phyloP scores from a whole-genome alignment of 2,797 vertebrate genomes.

The Chelmon rostratus region DNA sequence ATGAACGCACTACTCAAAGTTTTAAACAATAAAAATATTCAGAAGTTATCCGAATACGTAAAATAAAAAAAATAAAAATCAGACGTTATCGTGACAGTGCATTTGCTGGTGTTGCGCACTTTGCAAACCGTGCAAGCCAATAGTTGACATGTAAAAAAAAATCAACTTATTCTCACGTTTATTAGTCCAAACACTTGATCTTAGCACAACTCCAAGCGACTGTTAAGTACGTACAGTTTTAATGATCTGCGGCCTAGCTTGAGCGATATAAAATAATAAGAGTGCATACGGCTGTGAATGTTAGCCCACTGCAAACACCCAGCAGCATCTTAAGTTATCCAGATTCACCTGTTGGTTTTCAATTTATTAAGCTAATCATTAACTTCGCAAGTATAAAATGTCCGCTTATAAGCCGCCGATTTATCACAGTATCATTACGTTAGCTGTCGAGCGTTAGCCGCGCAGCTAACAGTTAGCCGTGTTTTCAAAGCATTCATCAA shows the following conservation, averaged over 20 bases:
- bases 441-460: slow-evolving; percentile 31
- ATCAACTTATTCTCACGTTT: rapidly evolving
- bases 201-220: rapidly evolving
- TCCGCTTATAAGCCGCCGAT: rapidly evolving
- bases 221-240: background rate
- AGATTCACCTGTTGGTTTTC: rapidly evolving
- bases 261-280: background rate
- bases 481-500: slow-evolving; percentile 34
- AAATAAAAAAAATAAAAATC: too few species aligned
- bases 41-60: too few species aligned
- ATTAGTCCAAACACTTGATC: rapidly evolving
- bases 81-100: background rate
- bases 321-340: background rate
- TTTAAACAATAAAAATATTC: background rate
- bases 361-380: rapidly evolving
- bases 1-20: background rate
- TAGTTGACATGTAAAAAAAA: background rate
- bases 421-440: background rate
- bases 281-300: too few species aligned
- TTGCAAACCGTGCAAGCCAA: background rate
- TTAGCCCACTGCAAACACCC: background rate
- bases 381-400: rapidly evolving
- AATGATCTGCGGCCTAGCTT: slow-evolving; percentile 60
- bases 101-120: background rate
- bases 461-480: slow-evolving; percentile 59